Evolutionary conservation across 2,113 vertebrate genomes (phyloP), one percentile per base, ranked within the genome.

Genomic region (Phylloscopus whistleri): DNA sequence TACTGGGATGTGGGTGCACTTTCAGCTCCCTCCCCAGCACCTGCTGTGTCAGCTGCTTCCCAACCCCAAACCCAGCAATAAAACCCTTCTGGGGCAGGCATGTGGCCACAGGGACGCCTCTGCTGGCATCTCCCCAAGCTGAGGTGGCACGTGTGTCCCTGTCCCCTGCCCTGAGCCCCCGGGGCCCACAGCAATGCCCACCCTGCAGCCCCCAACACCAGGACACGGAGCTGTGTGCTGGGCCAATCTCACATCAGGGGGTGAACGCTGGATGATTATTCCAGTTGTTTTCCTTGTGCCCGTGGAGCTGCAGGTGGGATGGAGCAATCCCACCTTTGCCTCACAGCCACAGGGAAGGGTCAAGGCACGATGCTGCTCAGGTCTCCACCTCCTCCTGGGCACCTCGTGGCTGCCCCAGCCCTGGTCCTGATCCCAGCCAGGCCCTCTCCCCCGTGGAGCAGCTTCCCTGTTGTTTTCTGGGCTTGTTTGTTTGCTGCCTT

Each of bases 21-120:
- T 44, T 13, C 7, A 8, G 75, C 80, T 86, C 60, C 60, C 52
- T 93, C 59, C 59, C 56, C 33, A 1, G 87, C 74, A 31, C 70
- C 69, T 85, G 91, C 94, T 91, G 92, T 0, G 58, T 94, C 95
- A 95, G 94, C 96, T 74, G 70, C 94, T 88, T 95, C 83, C 70
- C 66, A 37, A 11, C 14, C 58, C 67, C 58, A 68, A 88, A 55
- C 56, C 43, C 78, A 41, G 87, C 84, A 88, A 67, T 91, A 90
- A 95, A 96, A 78, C 83, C 63, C 27, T 83, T 28, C 67, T 35
- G 76, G 73, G 86, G 28, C 73, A 91, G 80, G 49, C 60, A 49
- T 2, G 7, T 30, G 33, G 41, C 46, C 67, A 6, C 72, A 19
- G 67, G 2, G 28, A 69, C 15, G 1, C 63, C 66, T 55, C 48